Evolutionary conservation across 2,888 invertebrate genomes (phyloP), one percentile per base, ranked within the genome.

Genomic region (Petrophora chlorosata): DNA sequence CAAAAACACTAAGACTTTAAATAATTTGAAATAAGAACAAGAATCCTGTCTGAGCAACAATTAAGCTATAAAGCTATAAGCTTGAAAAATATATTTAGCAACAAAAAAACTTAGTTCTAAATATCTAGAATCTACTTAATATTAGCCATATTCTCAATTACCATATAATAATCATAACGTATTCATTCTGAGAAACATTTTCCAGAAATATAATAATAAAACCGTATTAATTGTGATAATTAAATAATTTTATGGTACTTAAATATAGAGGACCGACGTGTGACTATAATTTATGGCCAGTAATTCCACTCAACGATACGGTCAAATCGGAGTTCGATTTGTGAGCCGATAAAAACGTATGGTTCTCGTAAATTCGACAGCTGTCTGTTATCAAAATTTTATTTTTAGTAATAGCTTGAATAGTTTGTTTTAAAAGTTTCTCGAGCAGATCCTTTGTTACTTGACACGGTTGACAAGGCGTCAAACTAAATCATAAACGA

Each of bases 271-370:
- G 25, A 5, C 19, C 7, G n/a, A 12, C 9, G 23, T 16, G 33
- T 22, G 28, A 19, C 28, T 33, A 15, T 28, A 49, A 63, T 44
- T 45, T 53, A 51, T 40, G 29, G 33, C 34, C 28, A 23, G 38
- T 29, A 38, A 43, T 49, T 47, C 30, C 17, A 34, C 34, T 38
- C 7, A 30, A 38, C 47, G 57, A 63, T 65, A 57, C 60, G 61
- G 58, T 51, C 51, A 51, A 66, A 56, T 53, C 26, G 26, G 16
- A 40, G 10, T 17, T 32, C 26, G 12, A 30, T 35, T 19, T 35
- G 38, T 12, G 12, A 48, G 29, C 40, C 55, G 53, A 63, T 68
- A 66, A 68, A 56, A 53, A 29, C 36, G 44, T 53, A 62, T 49
- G 48, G 41, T 33, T 42, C 41, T 55, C 53, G 52, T 68, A 66